phyloP scores from a whole-genome alignment of 2,113 vertebrate genomes.

The Mustelus asterias region DNA sequence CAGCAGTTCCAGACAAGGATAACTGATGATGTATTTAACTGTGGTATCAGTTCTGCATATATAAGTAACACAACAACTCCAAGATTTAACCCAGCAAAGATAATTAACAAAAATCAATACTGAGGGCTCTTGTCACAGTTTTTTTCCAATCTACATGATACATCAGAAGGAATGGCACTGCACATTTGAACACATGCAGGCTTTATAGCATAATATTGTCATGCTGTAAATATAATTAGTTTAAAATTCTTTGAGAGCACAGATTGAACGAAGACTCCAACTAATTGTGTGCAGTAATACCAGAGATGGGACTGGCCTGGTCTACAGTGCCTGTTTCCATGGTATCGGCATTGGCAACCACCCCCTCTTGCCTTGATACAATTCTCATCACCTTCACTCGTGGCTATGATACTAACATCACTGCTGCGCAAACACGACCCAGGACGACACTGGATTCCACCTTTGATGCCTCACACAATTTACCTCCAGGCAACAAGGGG shows the following conservation, averaged over 20 bases:
- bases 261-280: slow-evolving; percentile 13
- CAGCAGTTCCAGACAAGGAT: slow-evolving; percentile 35
- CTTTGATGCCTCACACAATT: background rate
- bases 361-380: background rate
- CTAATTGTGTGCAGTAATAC: background rate
- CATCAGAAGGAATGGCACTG: slow-evolving; percentile 9
- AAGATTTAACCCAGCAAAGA: slow-evolving; percentile 35
- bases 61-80: slow-evolving; percentile 30
- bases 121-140: slow-evolving; percentile 24
- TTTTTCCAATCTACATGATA: slow-evolving; percentile 28
- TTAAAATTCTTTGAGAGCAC: background rate
- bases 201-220: slow-evolving; percentile 20
- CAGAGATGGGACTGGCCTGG: background rate
- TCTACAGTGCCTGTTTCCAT: background rate
- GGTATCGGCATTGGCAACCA: background rate
- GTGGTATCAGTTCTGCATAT: slow-evolving; percentile 31
- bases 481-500: background rate
- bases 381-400: background rate
- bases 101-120: slow-evolving; percentile 37
- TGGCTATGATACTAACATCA: slow-evolving; percentile 1
- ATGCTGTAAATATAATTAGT: slow-evolving; percentile 26
- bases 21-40: slow-evolving; percentile 38
- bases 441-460: background rate
- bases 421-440: background rate
- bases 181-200: background rate